Evolutionary conservation across 2,113 vertebrate species (phyloP), one percentile per base, ranked within the genome.

Genomic region (Speoplatyrhinus poulsoni): DNA sequence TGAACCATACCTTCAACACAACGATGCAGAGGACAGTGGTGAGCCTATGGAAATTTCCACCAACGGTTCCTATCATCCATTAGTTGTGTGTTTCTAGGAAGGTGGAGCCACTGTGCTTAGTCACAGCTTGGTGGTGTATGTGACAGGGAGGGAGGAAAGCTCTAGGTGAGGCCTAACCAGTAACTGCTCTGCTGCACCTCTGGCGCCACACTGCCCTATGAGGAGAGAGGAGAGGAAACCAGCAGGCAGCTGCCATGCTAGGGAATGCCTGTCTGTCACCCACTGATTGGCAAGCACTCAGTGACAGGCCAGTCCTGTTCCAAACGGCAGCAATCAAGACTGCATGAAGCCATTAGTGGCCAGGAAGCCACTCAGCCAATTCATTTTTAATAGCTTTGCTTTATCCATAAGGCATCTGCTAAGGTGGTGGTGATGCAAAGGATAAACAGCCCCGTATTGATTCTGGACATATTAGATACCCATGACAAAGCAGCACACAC

Each of bases 71-170:
- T 68, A 60, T 55, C 53, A 54, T 54, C 6, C 7, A 8, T n/a
- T 58, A 33, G 10, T 33, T 46, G 36, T 60, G 5, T 41, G 4
- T 46, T 19, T 36, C 4, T 46, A 15, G 32, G 68, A 86, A 56
- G 55, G 76, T 81, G 80, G 82, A 66, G 72, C 82, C 79, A 55
- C 73, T 72, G 71, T 55, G 80, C 69, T 46, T 3, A 46, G 17
- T 19, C 11, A 11, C n/a, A 33, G 56, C 56, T 26, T 32, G 11
- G 9, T 32, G 11, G 9, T 58, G 32, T 12, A 10, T 10, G 32
- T 32, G 6, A 26, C 10, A 32, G 12, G 11, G 19, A 12, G 19
- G 56, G 26, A 11, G 19, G 56, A 26, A 12, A 17, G n/a, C 15
- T 16, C 7, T 9, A 19, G 19, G 17, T 12, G 12, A 8, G 8